Evolutionary conservation across 2,113 vertebrate genomes (phyloP), one percentile per base, ranked within the genome.

Genomic region (Sialia sialis): DNA sequence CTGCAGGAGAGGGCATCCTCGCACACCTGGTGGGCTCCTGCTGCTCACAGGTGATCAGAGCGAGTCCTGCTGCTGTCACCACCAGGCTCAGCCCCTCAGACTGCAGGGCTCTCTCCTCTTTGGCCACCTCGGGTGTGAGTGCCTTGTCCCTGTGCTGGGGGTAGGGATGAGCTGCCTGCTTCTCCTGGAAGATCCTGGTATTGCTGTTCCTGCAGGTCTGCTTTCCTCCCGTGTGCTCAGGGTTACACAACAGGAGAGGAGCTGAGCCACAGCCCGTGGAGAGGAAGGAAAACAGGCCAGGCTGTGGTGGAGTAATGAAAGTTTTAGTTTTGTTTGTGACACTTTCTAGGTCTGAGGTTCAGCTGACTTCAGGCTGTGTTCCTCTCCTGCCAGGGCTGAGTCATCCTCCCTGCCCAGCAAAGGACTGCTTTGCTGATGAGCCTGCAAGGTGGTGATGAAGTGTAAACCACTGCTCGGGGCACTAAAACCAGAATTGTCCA

Each of bases 161-260:
- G 5, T 29, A 66, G 13, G 55, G 34, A 81, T 6, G 21, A 44
- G 18, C 62, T 48, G 70, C 22, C 51, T 36, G 26, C n/a, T 75
- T 62, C 19, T 48, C 66, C 67, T 30, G 38, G 1, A 21, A 11
- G 4, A 39, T 8, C 0, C 11, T 4, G 9, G 2, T 30, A 5
- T 30, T 70, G n/a, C 46, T 83, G 46, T 26, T 82, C 10, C 60
- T 38, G 1, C 13, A 6, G 19, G 9, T 18, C 20, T 34, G 20
- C 36, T 46, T 34, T 25, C 46, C 30, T 34, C 29, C 36, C 8
- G 0, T 1, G 16, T 23, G 73, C 63, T 17, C 43, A 6, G 38
- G 23, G n/a, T 60, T 30, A 10, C 1, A 1, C 13, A 39, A 6
- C 11, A 7, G 54, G 43, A 79, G 20, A 66, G 36, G 26, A 30